These are phyloP conservation scores for Phytoseiulus persimilis DNA, from an alignment of 2,888 invertebrate species.

Conservation along the genomic window DNA sequence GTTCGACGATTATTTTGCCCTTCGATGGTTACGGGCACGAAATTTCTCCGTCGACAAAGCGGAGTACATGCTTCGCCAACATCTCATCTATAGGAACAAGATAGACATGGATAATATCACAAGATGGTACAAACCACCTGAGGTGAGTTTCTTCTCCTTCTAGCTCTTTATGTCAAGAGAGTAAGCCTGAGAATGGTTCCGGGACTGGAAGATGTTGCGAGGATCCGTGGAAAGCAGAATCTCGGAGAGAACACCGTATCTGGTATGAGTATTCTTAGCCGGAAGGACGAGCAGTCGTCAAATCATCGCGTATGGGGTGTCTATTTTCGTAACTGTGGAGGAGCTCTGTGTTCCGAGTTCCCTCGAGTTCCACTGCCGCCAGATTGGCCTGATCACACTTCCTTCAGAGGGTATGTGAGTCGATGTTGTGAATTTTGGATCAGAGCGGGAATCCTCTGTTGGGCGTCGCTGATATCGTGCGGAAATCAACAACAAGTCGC, in stretches of 20 bases:
- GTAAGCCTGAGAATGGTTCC: neutral
- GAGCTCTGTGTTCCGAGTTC: neutral
- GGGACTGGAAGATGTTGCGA: neutral
- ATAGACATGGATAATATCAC: slow-evolving; percentile 39
- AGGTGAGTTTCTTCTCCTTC: slow-evolving; percentile 46
- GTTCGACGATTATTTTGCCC: slow-evolving; percentile 18
- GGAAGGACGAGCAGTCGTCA: neutral
- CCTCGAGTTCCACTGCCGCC: neutral
- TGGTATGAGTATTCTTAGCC: neutral
- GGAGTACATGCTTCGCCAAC: slow-evolving; percentile 71
- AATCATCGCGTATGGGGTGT: neutral
- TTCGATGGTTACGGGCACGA: slow-evolving; percentile 57
- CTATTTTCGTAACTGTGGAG: neutral
- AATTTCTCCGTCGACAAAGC: slow-evolving; percentile 75
- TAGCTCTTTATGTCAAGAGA: neutral
- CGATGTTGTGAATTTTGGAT: too few species aligned
- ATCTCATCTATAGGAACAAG: slow-evolving; percentile 31
- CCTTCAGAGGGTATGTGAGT: neutral
- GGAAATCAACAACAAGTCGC: too few species aligned
- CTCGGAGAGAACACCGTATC: neutral
- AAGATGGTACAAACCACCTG: slow-evolving; percentile 46
- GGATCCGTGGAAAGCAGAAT: neutral
- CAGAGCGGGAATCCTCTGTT: neutral
- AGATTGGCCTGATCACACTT: neutral
- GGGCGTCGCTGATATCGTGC: too few species aligned